Evolutionary conservation across 1,140 invertebrate genomes (phyloP), one percentile per base, ranked within the genome.

Genomic region (Drosophila teissieri): DNA sequence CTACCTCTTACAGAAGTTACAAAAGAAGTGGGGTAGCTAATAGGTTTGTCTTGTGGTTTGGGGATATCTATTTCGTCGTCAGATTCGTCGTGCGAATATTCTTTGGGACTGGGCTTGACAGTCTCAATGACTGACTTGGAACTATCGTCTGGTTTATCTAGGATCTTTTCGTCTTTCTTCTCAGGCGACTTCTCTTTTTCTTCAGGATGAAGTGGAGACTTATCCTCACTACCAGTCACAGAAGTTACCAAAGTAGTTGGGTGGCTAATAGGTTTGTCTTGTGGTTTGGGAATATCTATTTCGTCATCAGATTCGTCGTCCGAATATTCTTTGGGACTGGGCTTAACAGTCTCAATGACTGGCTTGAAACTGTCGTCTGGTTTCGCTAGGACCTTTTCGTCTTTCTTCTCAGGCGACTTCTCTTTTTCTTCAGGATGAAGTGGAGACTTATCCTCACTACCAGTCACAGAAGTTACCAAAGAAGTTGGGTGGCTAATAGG

Each of bases 291-390:
- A 69, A 22, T 14, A 19, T 0, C 7, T 14, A 53, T 39, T 1
- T 64, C 34, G 1, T 53, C 27, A 4, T 48, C 68, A 17, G 24
- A 37, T 10, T 57, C 54, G 8, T 51, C 39, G 42, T 55, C 51
- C 7, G 46, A 22, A 45, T 5, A 45, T 2, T 45, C 10, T 45
- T 45, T 19, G 1, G 17, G 3, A 45, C 10, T 45, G 3, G 42
- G 42, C 17, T 45, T 22, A n/a, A 8, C 22, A 19, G 36, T 24
- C 15, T 64, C 53, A 53, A 15, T 3, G 2, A 17, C 17, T 1
- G 51, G 53, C 7, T 42, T 67, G 24, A 57, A 53, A 45, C 68
- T 78, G n/a, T 72, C 53, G 5, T 63, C 45, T 52, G 15, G 17
- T 12, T 45, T 72, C 12, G 3, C 19, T 22, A 11, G 42, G 17